Base-by-base conservation (phyloP, 2,888 invertebrate species). In the Epinotia brunnichana region DNA sequence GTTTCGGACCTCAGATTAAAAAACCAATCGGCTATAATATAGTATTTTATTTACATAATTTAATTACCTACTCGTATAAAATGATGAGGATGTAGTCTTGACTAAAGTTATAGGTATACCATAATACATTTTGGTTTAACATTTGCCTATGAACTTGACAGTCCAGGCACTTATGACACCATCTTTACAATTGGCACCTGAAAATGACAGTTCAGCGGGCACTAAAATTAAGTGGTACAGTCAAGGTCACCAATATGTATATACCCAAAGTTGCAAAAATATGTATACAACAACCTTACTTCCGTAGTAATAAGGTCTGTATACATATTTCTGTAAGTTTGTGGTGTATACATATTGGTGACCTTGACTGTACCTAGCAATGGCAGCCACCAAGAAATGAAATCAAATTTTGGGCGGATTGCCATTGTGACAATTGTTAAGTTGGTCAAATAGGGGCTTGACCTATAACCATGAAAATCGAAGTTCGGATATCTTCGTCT, bases 11-110 rank as follows among this genome's bases (percentile, higher is more conserved):
- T 74, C 71, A 76, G 74, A 82, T 79, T 78, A 81, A 80, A n/a
- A 60, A 82, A 79, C 76, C 75, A 76, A 78, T 76, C 62, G 79
- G 77, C 78, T 74, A 77, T 74, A 56, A 44, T 72, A 41, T 62
- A 57, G 73, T 44, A 57, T 80, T 80, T 80, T 78, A 78, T 79
- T 79, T 76, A 72, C 62, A 68, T 39, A 56, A 15, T 39, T 39
- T 41, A 53, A 57, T 61, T 44, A 56, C 41, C 17, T 41, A 53
- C 44, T 59, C 21, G 15, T 63, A 53, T 59, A 64, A 69, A 53
- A 54, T 48, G 51, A 54, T 72, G 39, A 63, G 60, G 54, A 60
- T 57, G 48, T 70, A 59, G 51, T 21, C 15, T 61, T 60, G 21
- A n/a, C 64, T 56, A 56, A 66, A 24, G 56, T 56, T 63, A 63